Evolutionary conservation across 2,888 invertebrate genomes (phyloP), one percentile per base, ranked within the genome.

Genomic region (Gerris lacustris): DNA sequence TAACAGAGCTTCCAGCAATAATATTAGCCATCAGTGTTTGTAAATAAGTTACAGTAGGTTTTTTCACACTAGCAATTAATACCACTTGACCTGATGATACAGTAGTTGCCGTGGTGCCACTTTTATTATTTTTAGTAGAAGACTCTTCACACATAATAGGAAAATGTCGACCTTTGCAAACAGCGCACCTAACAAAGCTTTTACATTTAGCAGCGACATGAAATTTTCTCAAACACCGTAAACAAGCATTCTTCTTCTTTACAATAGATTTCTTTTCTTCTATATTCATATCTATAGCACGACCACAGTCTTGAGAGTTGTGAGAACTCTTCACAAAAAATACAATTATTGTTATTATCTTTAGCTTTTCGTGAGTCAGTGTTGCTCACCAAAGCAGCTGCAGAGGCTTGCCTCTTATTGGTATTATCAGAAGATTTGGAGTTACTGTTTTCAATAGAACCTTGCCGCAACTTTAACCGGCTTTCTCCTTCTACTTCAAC

Each of bases 401-500:
- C 74, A n/a, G 67, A 72, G 5, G 71, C 44, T 5, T 74, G 71
- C 63, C 69, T 68, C 44, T 71, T 67, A 6, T 69, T 68, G 7
- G 44, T 31, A 6, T 45, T 45, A 31, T 69, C 66, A 45, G 62
- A 9, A 4, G 18, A 7, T 31, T 63, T 63, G 0, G 63, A 9
- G n/a, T 55, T 6, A 43, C 64, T 45, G 18, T 67, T 45, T 11
- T 55, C 68, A 67, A 75, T 76, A 55, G 66, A 70, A 11, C 67
- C 67, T 7, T 69, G 43, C 5, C 75, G 73, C 70, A 76, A 68
- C 31, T 72, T 70, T 44, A 77, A 72, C 15, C 75, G 63, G 63
- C 77, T 72, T 69, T 77, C 76, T 45, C 71, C 73, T 67, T 76
- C 76, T n/a, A 77, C 76, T 64, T 78, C 77, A n/a, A 55, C 66